A percentile compares a stretch with the other conserved stretches of the same genome.
Conservation (phyloP, 1,140 invertebrate species). For the Pseudobourletiella spinata region DNA sequence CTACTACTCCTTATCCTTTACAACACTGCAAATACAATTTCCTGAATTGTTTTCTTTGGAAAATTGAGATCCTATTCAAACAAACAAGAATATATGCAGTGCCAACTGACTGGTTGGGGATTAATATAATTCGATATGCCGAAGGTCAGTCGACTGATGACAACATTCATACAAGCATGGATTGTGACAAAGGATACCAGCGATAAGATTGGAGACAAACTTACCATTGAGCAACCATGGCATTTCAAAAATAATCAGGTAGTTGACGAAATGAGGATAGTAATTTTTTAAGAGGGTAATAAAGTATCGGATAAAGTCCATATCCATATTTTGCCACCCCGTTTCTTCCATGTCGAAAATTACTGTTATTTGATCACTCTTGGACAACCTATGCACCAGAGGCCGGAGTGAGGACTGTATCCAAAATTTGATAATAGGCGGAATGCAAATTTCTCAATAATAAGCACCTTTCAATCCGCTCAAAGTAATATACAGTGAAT, state of each 20-base stretch:
- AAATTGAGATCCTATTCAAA: no score
- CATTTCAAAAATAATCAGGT: constrained; percentile 88
- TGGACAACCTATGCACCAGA: no score
- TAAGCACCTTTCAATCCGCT: constrained; percentile 71
- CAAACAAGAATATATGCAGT: no score
- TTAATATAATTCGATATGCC: no score
- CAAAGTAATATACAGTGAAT: constrained; percentile 80
- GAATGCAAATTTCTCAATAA: neutral
- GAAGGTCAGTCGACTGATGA: no score
- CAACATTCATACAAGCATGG: no score
- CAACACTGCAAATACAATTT: no score
- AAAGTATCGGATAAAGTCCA: constrained; percentile 75
- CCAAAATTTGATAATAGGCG: neutral
- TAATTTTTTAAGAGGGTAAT: constrained; percentile 80
- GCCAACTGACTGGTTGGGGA: no score
- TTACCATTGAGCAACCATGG: constrained; percentile 56
- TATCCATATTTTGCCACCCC: constrained; percentile 77
- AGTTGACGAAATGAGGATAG: constrained; percentile 82
- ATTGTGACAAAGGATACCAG: no score
- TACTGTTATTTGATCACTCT: constrained; percentile 67
- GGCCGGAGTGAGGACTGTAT: no score
- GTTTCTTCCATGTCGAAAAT: constrained; percentile 84
- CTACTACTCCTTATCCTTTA: no score
- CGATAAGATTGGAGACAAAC: neutral
- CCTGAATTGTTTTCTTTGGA: no score